A percentile compares a stretch with the other conserved stretches of the same genome.
Conservation (phyloP, 1,140 invertebrate genomes). For the Chrysomallon squamiferum region DNA sequence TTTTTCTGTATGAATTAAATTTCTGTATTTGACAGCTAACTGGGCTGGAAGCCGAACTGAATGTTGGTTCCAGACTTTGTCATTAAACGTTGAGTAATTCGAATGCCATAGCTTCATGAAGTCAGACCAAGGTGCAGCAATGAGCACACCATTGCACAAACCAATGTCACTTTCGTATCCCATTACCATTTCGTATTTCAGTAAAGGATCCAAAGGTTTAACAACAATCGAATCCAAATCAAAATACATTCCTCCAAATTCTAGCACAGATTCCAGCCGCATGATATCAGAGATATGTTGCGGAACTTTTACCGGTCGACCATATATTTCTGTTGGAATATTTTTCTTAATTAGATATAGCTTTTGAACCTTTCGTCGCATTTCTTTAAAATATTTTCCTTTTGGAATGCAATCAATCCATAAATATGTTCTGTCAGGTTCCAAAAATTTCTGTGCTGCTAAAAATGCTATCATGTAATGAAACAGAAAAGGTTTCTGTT, state of each 20-base stretch:
- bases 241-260: background rate
- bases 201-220: background rate
- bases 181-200: background rate
- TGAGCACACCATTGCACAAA: background rate
- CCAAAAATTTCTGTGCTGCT: background rate
- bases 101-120: background rate
- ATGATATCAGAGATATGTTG: background rate
- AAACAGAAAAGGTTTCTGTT: too few relatives aligned
- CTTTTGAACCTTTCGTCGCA: background rate
- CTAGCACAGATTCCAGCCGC: background rate
- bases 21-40: background rate
- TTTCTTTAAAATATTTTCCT: background rate
- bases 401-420: background rate
- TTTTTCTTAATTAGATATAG: background rate
- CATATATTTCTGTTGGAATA: background rate
- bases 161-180: background rate
- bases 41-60: background rate
- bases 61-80: background rate
- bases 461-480: background rate
- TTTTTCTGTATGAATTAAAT: background rate
- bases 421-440: background rate
- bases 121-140: background rate
- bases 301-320: background rate
- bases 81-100: background rate
- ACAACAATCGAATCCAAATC: background rate